These are phyloP conservation scores for Aphaenogaster ashmeadi DNA, from an alignment of 1,140 invertebrate genomes.

Conservation along the genomic window DNA sequence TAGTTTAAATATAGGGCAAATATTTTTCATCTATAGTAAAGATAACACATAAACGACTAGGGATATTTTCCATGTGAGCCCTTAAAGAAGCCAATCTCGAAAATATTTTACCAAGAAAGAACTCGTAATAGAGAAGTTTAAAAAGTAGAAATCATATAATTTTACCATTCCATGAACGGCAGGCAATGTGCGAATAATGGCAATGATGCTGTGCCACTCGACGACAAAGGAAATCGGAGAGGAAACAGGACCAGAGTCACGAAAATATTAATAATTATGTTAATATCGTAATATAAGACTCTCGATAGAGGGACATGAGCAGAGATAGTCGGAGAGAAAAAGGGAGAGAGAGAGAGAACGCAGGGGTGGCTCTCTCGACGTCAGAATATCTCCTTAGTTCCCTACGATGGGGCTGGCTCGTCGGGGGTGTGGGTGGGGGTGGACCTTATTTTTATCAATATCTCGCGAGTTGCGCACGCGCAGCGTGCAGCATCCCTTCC, in stretches of 20 bases:
- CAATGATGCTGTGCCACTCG: not conserved
- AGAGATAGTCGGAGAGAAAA: conserved; percentile 38
- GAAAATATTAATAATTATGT: conserved; percentile 85
- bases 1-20: not conserved
- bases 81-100: not conserved
- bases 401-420: conserved; percentile 79
- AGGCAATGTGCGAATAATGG: conserved; percentile 50
- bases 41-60: not conserved
- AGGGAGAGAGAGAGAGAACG: conserved; percentile 53
- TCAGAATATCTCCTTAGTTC: conserved; percentile 86
- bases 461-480: conserved; percentile 84
- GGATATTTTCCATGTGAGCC: not conserved
- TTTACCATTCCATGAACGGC: not conserved
- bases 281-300: conserved; percentile 82
- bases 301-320: conserved; percentile 59
- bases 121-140: conserved; percentile 3
- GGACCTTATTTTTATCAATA: conserved; percentile 87
- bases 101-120: conserved; percentile 35
- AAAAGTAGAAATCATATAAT: conserved; percentile 38
- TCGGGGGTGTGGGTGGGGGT: conserved; percentile 81
- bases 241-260: conserved; percentile 47
- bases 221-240: conserved; percentile 7
- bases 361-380: conserved; percentile 83
- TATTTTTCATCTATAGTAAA: not conserved
- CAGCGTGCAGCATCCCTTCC: conserved; percentile 84